These are phyloP conservation scores for Sceloporus undulatus DNA, from an alignment of 2,113 vertebrate genomes.

Conservation along the genomic window DNA sequence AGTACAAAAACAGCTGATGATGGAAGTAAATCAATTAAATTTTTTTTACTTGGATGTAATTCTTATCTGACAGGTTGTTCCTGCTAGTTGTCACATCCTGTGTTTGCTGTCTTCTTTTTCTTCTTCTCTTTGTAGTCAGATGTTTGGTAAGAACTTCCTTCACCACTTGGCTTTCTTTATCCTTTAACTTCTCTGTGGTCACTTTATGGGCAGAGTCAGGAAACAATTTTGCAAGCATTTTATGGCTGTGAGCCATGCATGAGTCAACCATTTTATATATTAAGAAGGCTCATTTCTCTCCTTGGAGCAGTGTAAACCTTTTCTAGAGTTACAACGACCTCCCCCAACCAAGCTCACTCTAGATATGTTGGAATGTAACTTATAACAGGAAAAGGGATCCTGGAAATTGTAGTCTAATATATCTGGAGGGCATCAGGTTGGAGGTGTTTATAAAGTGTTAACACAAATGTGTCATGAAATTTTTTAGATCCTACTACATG, in stretches of 20 bases:
- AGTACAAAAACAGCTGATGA: conserved; percentile 14
- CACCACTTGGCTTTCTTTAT: conserved; percentile 45
- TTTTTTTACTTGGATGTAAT: neutral
- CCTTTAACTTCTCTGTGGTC: conserved; percentile 69
- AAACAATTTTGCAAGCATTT: conserved; percentile 72
- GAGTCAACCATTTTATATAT: conserved; percentile 67
- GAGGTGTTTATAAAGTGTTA: conserved; percentile 29
- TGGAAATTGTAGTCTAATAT: neutral
- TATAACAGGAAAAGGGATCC: neutral
- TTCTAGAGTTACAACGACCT: conserved; percentile 19
- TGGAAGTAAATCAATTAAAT: conserved; percentile 14
- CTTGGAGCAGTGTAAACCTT: conserved; percentile 59
- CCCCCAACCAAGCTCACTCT: neutral
- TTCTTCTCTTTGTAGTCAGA: conserved; percentile 30
- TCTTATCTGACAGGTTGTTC: conserved; percentile 53
- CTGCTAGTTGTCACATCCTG: conserved; percentile 12
- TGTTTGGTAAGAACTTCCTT: conserved; percentile 65
- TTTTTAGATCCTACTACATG: conserved; percentile 18
- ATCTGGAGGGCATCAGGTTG: neutral
- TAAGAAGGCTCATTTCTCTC: conserved; percentile 58
- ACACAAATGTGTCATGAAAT: conserved; percentile 52
- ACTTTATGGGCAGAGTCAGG: conserved; percentile 48
- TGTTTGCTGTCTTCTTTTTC: neutral
- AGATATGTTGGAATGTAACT: neutral
- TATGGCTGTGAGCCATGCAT: conserved; percentile 64